Base-by-base conservation (phyloP, 2,113 vertebrate genomes). In the Sebastes schlegelii region DNA sequence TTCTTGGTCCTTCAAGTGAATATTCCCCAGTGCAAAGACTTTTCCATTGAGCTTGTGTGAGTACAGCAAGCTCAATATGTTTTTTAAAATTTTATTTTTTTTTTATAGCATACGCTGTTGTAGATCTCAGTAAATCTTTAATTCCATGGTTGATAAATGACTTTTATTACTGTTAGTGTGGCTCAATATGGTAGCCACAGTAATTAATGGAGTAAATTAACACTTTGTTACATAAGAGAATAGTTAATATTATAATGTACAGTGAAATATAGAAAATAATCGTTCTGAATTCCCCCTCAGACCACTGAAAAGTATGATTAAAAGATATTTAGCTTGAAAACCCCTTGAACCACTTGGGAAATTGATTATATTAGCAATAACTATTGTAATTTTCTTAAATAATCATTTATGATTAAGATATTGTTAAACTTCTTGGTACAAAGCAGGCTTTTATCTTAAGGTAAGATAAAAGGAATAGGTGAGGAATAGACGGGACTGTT, bases 1-100 rank as follows among this genome's bases (percentile, higher is more conserved):
- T 95, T 94, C 84, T 81, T 96, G 79, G 94, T 95, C 63, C 88
- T 96, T 84, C 95, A 96, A 88, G 87, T 96, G 62, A 93, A 92
- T 80, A 66, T 96, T 85, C 93, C 95, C 61, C 79, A 77, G 21
- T 68, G 75, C 65, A 95, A 92, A 89, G 94, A 95, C 70, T 95
- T 96, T 90, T 95, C 94, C 8, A 76, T 89, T 66, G 95, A 96
- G 70, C 91, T 96, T 67, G 46, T 93, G 95, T 96, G 92, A 91
- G 95, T 94, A 84, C 23, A 52, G 2, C 19, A 26, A 21, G 51
- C 17, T 40, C 3, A 67, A 34, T 3, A 5, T 8, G 21, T 2
- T 52, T 51, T 63, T 49, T 48, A 2, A 4, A 9, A 55, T 21
- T 1, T 55, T 4, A 0, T 2, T 63, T 0, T 8, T 17, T 52